phyloP scores from a whole-genome alignment of 2,113 vertebrate genomes.

The Romanogobio albipinnatus region DNA sequence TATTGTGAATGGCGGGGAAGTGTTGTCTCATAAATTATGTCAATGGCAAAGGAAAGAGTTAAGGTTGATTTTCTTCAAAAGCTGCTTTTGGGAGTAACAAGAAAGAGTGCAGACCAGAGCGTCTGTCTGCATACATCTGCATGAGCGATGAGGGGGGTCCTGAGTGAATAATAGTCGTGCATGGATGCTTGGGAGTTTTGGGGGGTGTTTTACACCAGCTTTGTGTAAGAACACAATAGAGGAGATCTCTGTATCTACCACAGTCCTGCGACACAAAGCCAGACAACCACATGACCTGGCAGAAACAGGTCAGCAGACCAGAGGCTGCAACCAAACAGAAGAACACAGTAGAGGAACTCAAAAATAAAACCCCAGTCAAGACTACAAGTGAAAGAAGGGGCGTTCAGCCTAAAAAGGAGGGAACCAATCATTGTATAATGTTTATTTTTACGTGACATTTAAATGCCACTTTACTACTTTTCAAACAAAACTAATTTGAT shows the following conservation, averaged over 20 bases:
- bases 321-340: neutral
- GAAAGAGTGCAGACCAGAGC: neutral
- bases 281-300: neutral
- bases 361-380: neutral
- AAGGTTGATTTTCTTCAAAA: neutral
- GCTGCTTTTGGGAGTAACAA: neutral
- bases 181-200: conserved; percentile 6
- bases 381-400: neutral
- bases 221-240: conserved; percentile 27
- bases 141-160: neutral
- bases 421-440: neutral
- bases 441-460: neutral
- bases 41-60: no score
- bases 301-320: neutral
- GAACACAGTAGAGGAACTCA: neutral
- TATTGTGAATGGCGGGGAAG: no score
- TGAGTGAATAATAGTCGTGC: conserved; percentile 17
- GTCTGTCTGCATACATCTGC: neutral
- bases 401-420: neutral
- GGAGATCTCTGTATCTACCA: neutral
- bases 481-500: neutral
- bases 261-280: conserved; percentile 1
- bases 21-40: no score
- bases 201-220: conserved; percentile 10
- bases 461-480: neutral